A percentile compares a stretch with the other conserved stretches of the same genome.
Conservation (phyloP, 2,888 invertebrate species). For the Sesia bembeciformis region DNA sequence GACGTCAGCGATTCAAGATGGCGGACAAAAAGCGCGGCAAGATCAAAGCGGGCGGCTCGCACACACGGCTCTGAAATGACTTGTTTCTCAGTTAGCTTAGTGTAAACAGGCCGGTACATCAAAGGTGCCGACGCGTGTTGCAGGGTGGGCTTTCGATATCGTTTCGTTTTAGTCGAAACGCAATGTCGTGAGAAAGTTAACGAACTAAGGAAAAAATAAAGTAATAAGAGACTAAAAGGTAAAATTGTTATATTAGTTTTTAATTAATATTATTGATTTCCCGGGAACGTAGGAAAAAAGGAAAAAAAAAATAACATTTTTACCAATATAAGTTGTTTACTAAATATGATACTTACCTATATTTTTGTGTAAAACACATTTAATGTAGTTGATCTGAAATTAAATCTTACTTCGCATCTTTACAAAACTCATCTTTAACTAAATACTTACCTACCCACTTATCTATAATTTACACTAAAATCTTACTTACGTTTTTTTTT, state of each 20-base stretch:
- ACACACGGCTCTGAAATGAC: constrained; percentile 55
- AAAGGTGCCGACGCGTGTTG: constrained; percentile 42
- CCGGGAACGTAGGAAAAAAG: no score
- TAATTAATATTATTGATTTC: no score
- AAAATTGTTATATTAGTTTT: not conserved
- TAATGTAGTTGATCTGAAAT: no score
- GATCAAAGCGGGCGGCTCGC: constrained; percentile 53
- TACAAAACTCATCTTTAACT: no score
- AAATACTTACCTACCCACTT: not conserved
- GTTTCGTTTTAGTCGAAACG: constrained; percentile 1
- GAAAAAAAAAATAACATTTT: no score
- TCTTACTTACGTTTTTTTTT: not conserved
- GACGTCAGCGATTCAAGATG: constrained; percentile 39
- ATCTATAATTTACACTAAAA: not conserved
- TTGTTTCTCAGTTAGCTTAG: constrained; percentile 69
- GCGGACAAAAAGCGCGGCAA: constrained; percentile 51
- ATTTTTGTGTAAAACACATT: no score
- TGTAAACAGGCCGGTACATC: constrained; percentile 67
- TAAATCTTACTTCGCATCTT: no score
- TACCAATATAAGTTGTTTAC: no score
- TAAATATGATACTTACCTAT: no score
- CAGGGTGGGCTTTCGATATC: constrained; percentile 1
- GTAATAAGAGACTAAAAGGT: not conserved
- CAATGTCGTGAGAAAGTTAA: no score
- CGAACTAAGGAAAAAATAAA: not conserved